Evolutionary conservation across 2,113 vertebrate species (phyloP), one percentile per base, ranked within the genome.

Genomic region (Ictidomys tridecemlineatus): DNA sequence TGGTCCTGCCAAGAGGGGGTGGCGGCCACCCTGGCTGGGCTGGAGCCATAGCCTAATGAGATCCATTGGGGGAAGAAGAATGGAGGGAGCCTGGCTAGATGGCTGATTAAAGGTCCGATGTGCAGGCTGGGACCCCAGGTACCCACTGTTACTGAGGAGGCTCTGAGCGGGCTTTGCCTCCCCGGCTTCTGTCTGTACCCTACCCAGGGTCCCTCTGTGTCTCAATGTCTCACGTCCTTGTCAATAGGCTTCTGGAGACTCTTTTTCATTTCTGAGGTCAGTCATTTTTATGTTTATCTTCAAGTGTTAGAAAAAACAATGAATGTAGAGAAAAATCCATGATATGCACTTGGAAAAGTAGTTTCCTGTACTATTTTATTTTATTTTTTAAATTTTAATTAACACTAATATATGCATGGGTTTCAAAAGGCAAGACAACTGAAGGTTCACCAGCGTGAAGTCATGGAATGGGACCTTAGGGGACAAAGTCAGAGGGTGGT

Each of bases 151-250:
- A 8, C 3, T 13, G 8, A 24, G 45, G 12, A 56, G 48, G 2
- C 45, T 32, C 3, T 1, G 24, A 74, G 70, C 53, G 84, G 45
- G 24, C 22, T 22, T 9, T 18, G 61, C 37, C 72, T 53, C 13
- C 17, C 37, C 1, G 24, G 22, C 17, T 70, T 11, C 65, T 22
- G 16, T 72, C 30, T n/a, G 12, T 73, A 2, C 8, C 10, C 34
- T 3, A 6, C 1, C 67, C 26, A 28, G 39, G 4, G 20, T 2
- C 45, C 39, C 7, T 48, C 6, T 28, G 10, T 0, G 8, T 32
- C 30, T 82, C 17, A 0, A 4, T 2, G 8, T 17, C 32, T 84
- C 48, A 48, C 30, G 14, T 34, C 6, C 10, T 11, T 34, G 28
- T 26, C 5, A 63, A 17, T 4, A 56, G 39, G 8, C 12, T 37